Evolutionary conservation across 2,113 vertebrate genomes (phyloP).

Genomic region (Plecotus auritus): DNA sequence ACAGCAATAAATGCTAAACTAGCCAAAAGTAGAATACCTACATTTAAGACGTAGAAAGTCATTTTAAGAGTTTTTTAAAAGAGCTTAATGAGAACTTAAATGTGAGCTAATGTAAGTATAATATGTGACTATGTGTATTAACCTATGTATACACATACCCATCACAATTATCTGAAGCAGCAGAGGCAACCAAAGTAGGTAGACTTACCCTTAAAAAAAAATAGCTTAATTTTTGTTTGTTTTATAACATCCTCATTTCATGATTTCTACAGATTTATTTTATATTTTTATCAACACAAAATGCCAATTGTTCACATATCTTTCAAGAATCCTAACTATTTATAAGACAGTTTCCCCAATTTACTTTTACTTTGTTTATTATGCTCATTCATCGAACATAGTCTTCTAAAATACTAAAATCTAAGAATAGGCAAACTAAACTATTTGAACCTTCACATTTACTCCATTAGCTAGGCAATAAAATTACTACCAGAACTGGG

Average conservation of each 20-base stretch:
- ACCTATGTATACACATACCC: neutral
- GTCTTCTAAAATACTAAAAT: neutral
- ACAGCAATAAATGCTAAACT: neutral
- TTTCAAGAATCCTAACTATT: neutral
- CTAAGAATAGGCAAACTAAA: neutral
- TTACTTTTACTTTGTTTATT: conserved; percentile 9
- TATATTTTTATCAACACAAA: neutral
- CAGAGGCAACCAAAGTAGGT: neutral
- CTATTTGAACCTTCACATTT: neutral
- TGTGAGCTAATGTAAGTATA: neutral
- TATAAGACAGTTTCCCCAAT: neutral
- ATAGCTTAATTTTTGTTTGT: conserved; percentile 32
- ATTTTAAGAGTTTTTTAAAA: neutral
- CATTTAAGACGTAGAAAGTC: neutral
- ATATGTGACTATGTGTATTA: neutral
- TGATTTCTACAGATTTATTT: neutral
- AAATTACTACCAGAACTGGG: neutral
- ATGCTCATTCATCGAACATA: neutral
- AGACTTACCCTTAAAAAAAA: neutral
- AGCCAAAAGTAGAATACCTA: neutral
- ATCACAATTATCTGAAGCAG: neutral
- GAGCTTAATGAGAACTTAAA: neutral
- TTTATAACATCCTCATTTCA: neutral
- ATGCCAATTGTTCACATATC: neutral
- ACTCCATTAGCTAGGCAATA: neutral